Evolutionary conservation across 2,888 invertebrate species (phyloP).

Genomic region (Balanococcus diminutus): DNA sequence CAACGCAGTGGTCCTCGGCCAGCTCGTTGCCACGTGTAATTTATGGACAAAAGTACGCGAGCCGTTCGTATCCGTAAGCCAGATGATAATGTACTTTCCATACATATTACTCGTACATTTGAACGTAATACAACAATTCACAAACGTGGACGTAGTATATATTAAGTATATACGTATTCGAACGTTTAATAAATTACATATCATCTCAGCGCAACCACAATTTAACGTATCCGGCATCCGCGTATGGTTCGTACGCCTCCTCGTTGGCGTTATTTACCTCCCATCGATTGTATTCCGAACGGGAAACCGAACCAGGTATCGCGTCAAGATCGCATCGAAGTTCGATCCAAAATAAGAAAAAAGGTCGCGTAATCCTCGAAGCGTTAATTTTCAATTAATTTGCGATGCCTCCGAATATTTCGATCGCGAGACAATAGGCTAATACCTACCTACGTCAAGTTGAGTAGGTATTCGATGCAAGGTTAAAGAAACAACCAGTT

Average conservation of each 20-base stretch:
- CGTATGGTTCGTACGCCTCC: background rate
- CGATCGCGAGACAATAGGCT: too few species aligned
- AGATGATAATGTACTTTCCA: constrained; percentile 3
- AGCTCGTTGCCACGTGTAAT: background rate
- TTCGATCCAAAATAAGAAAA: background rate
- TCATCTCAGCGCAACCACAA: too few species aligned
- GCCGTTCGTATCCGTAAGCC: background rate
- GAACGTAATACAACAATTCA: background rate
- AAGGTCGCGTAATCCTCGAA: background rate
- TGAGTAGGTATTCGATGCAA: too few species aligned
- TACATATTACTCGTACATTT: too few species aligned
- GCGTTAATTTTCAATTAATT: background rate
- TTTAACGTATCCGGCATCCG: too few species aligned
- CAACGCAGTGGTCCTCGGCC: background rate
- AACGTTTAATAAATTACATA: background rate
- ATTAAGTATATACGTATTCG: background rate
- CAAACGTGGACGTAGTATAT: too few species aligned
- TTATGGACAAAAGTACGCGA: background rate
- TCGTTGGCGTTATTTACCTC: background rate
- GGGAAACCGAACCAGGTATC: background rate
- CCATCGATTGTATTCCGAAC: background rate
- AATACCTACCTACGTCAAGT: too few species aligned
- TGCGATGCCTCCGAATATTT: background rate
- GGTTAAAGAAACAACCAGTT: too few species aligned
- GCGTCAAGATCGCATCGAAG: background rate